phyloP scores from a whole-genome alignment of 2,113 vertebrate species.

The Piaya cayana region DNA sequence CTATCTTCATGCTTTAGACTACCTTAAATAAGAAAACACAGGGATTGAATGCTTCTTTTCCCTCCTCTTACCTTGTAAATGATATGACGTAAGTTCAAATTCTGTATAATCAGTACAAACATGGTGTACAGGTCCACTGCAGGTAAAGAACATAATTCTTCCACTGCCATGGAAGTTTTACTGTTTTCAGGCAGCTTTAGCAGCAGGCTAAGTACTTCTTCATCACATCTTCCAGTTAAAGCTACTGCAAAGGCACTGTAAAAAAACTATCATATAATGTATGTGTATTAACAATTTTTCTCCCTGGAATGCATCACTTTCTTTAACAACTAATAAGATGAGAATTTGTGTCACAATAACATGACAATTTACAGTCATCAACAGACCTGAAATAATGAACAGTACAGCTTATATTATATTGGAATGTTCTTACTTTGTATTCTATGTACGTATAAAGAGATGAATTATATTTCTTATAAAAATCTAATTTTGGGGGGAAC shows the following conservation, averaged over 20 bases:
- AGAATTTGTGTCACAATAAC: neutral
- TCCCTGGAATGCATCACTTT: neutral
- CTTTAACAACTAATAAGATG: neutral
- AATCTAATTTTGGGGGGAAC: neutral
- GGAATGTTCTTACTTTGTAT: neutral
- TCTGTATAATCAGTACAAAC: conserved; percentile 17
- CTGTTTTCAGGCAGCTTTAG: conserved; percentile 45
- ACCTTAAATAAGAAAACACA: neutral
- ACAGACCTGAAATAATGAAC: neutral
- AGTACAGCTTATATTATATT: neutral
- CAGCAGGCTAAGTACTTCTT: conserved; percentile 48
- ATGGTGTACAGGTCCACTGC: conserved; percentile 11
- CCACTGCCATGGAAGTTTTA: neutral
- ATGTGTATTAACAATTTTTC: neutral
- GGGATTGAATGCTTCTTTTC: neutral
- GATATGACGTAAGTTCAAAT: conserved; percentile 59
- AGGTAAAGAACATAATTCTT: conserved; percentile 70
- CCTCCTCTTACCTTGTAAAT: conserved; percentile 68
- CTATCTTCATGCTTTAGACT: neutral
- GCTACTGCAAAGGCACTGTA: conserved; percentile 3
- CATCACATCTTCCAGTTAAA: conserved; percentile 62
- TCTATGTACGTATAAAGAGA: neutral
- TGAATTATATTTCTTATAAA: neutral
- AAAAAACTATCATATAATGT: conserved; percentile 22
- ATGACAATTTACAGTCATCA: neutral